These are phyloP conservation scores for Parnassius mnemosyne DNA, from an alignment of 2,888 invertebrate species.

Conservation along the genomic window DNA sequence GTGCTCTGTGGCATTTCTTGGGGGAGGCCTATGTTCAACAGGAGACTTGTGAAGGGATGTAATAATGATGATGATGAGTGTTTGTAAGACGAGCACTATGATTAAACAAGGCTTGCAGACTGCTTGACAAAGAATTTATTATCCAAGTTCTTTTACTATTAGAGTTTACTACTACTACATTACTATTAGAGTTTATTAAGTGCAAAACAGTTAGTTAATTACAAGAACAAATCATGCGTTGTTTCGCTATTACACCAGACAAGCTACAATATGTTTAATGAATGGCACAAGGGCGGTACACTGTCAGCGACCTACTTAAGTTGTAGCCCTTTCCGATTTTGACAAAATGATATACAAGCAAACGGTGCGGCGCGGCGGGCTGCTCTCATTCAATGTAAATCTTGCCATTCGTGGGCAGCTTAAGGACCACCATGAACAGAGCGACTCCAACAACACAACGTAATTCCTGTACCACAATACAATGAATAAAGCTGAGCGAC, in stretches of 20 bases:
- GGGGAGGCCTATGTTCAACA: too few species aligned
- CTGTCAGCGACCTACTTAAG: slow-evolving; percentile 17
- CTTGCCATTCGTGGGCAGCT: slow-evolving; percentile 27
- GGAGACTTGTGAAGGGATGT: too few species aligned
- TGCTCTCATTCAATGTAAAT: slow-evolving; percentile 32
- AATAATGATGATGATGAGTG: too few species aligned
- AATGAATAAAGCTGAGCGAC: neutral
- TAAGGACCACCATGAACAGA: slow-evolving; percentile 23
- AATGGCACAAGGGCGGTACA: slow-evolving; percentile 1
- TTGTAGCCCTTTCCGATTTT: slow-evolving; percentile 31
- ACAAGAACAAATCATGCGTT: slow-evolving; percentile 4
- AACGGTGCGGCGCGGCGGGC: slow-evolving; percentile 25
- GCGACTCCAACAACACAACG: slow-evolving; percentile 9
- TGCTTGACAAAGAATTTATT: neutral
- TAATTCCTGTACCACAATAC: neutral
- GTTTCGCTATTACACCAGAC: neutral
- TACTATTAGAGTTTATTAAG: too few species aligned
- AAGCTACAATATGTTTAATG: slow-evolving; percentile 1
- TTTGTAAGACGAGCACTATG: neutral
- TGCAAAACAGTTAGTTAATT: slow-evolving; percentile 1
- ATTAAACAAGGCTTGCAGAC: slow-evolving; percentile 14
- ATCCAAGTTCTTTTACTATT: too few species aligned
- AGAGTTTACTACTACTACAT: too few species aligned
- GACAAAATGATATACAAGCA: slow-evolving; percentile 34
- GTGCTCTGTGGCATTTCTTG: too few species aligned